Evolutionary conservation across 2,113 vertebrate genomes (phyloP).

Genomic region (Nipponia nippon): DNA sequence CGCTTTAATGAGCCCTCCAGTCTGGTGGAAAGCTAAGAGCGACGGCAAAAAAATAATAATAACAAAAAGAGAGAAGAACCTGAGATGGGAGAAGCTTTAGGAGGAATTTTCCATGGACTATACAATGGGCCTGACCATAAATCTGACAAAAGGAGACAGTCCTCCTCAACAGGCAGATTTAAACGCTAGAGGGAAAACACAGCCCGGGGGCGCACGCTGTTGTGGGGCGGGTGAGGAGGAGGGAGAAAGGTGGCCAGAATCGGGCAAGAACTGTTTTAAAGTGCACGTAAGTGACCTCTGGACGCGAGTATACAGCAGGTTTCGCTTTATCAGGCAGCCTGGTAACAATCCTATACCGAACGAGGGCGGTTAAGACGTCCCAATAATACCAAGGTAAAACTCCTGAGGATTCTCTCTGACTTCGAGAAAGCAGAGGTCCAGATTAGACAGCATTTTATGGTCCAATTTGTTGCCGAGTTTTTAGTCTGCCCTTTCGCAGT

Average conservation of each 20-base stretch:
- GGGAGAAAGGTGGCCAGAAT: neutral
- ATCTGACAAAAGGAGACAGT: neutral
- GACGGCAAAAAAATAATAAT: neutral
- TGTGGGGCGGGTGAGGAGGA: neutral
- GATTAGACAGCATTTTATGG: neutral
- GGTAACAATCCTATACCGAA: neutral
- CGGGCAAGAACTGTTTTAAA: neutral
- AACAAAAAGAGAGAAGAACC: neutral
- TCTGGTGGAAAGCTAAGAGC: conserved; percentile 12
- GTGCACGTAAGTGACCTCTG: neutral
- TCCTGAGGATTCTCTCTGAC: neutral
- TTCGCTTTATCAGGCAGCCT: neutral
- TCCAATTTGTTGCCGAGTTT: neutral
- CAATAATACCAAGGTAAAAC: neutral
- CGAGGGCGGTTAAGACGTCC: neutral
- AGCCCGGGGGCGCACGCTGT: neutral
- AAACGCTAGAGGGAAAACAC: neutral
- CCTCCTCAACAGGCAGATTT: neutral
- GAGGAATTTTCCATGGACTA: conserved; percentile 5
- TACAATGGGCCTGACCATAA: neutral
- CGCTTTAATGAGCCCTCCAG: conserved; percentile 26
- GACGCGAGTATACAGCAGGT: too few species aligned
- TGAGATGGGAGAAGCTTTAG: neutral
- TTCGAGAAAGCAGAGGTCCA: neutral
- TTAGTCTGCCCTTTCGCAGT: neutral